Base-by-base conservation (phyloP, 1,140 invertebrate genomes). In the Rhagoletis pomonella region DNA sequence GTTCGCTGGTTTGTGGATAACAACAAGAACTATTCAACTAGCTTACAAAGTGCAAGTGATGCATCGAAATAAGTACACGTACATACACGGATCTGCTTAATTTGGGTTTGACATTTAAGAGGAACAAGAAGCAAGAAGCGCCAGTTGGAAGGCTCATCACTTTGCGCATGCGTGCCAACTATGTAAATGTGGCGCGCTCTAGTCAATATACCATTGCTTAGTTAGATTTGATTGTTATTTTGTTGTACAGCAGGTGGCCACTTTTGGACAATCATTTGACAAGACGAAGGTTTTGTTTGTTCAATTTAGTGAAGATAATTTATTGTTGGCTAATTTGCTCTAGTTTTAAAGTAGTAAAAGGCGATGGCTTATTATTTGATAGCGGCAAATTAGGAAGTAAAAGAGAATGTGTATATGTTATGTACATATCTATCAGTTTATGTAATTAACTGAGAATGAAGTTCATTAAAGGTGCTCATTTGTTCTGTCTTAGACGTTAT, bases 1-100 rank as follows among this genome's bases (percentile, higher is more conserved):
- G 85, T 64, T 62, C n/a, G 42, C 7, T 85, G 84, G 47, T 81
- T 81, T 81, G 7, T 55, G 73, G 3, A 55, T 47, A 77, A 77
- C 7, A 77, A 19, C 73, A 81, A 81, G 12, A 73, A 81, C 44
- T 6, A 50, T 81, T 17, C 3, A 44, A 44, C 9, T 10, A 12
- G n/a, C n/a, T n/a, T n/a, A 29, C 19, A 6, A 69, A 69, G 67
- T 39, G 9, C 29, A 69, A 69, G 7, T 44, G 67, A 2, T 69
- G n/a, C n/a, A 69, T 65, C 29, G 17, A 19, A 65, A 65, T 65
- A 29, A 17, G 17, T 65, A 19, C 12, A 47, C 6, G 17, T 47
- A 17, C 42, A 55, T 47, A 47, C 29, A n/a, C 42, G 1, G 47
- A 62, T 85, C 29, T 39, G 3, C 7, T 58, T 85, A 19, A 2